Base-by-base conservation (phyloP, 2,888 invertebrate species). In the Chirona hameri region DNA sequence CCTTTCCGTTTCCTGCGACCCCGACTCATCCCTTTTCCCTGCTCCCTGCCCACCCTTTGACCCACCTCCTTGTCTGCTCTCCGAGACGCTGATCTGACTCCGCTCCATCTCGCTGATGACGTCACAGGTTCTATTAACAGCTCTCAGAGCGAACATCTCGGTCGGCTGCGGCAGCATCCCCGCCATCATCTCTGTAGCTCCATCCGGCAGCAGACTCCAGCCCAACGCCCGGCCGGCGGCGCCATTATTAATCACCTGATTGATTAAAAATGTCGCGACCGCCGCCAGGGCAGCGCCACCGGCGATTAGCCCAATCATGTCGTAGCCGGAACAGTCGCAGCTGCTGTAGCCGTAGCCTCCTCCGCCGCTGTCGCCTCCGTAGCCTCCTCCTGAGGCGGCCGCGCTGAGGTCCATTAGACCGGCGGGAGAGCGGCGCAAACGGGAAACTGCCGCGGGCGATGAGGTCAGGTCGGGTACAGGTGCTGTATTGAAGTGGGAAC, bases 211-310 rank as follows among this genome's bases (percentile, higher is more conserved):
- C 60, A 18, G 18, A 24, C 24, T 9, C 18, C 21, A 21, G 24
- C 60, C 60, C 24, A 60, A 24, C 60, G 60, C 3, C 24, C 60
- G 60, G 60, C 60, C 24, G 24, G n/a, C 65, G 12, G 31, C 72
- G 72, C 72, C 72, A 21, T 12, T 29, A 18, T 29, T 29, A 12
- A 29, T 29, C 72, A 72, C 14, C 39, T 72, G 72, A 14, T 29
- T 39, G 39, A 72, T 21, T 3, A 72, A 31, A 72, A 72, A 72
- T 31, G 21, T 29, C 18, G 31, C 72, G 72, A 72, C 72, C 31
- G 72, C 72, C 72, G 72, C 72, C 15, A 72, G 72, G 72, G 72
- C 72, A 31, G 72, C 72, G 72, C 72, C 72, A 72, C 72, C 72
- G 72, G 72, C 21, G 18, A 72, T 29, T 18, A 72, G 72, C 18